Evolutionary conservation across 2,113 vertebrate genomes (phyloP), one percentile per base, ranked within the genome.

Genomic region (Marmota monax): DNA sequence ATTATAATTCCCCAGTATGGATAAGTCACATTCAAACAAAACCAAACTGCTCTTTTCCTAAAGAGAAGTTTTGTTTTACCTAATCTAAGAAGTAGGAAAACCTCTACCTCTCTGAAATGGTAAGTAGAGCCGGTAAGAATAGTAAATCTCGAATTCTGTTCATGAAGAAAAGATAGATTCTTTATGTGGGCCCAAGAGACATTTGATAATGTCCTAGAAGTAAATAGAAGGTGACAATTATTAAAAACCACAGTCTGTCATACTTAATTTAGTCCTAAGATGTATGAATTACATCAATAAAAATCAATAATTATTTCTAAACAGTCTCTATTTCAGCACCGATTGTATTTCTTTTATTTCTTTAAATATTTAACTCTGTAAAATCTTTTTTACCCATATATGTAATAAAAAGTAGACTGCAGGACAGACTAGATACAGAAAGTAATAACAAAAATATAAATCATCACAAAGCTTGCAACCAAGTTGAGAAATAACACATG

Each of bases 241-340:
- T 85, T 78, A 90, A 95, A 96, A 90, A 58, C 20, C 39, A 83
- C 48, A 80, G 53, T 61, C 80, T 94, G 29, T 84, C 25, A 83
- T 67, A 42, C 18, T 88, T 89, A n/a, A 82, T 84, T 79, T 82
- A 78, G 53, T 79, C 69, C 37, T 74, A 22, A 96, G 39, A 82
- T 90, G 10, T 37, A 87, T 61, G 29, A 53, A 82, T 87, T 65
- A 56, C 37, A 69, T 76, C n/a, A 53, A 48, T 85, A 74, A 34
- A 96, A 95, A 84, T 61, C 37, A 96, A 37, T 58, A 67, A 37
- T 72, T 85, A 45, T 90, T 97, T 92, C 61, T 93, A 65, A 82
- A 80, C 84, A 58, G 69, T 61, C 58, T 95, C 39, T 79, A 83
- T 78, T 82, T 93, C 4, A 92, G 25, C 45, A 85, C 39, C 25